Percentiles rank a stretch among this genome's conserved stretches.
Evolutionary conservation across 2,113 vertebrate genomes (phyloP).

Genomic region (Alethe diademata): DNA sequence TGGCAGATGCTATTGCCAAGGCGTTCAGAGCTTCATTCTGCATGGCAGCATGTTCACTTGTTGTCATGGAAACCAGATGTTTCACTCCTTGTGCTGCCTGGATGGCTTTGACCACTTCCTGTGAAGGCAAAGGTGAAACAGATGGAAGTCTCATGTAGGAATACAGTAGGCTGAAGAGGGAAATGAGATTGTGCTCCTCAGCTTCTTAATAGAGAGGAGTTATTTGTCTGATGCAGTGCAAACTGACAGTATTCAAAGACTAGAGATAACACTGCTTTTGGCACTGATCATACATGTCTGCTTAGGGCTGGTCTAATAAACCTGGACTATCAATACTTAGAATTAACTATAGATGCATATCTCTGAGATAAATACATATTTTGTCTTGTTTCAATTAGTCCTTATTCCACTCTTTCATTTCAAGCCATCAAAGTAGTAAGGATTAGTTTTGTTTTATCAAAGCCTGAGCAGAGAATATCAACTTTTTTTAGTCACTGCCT

Average conservation of each 20-base stretch:
- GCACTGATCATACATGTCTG: not conserved
- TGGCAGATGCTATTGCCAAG: constrained; percentile 82
- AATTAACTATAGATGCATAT: not conserved
- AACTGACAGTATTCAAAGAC: not conserved
- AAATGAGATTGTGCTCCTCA: not conserved
- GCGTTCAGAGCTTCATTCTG: constrained; percentile 89
- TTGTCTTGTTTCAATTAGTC: not conserved
- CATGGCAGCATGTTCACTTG: constrained; percentile 82
- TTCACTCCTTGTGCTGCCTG: constrained; percentile 80
- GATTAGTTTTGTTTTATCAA: not conserved
- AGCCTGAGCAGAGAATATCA: not conserved
- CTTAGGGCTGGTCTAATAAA: not conserved
- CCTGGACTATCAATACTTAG: not conserved
- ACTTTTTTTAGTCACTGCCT: not conserved
- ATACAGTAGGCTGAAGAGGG: not conserved
- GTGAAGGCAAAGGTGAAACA: constrained; percentile 16
- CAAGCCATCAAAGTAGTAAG: not conserved
- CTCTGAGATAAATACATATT: not conserved
- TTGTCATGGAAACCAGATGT: constrained; percentile 87
- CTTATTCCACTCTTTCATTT: not conserved
- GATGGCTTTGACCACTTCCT: constrained; percentile 86
- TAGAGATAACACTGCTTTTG: not conserved
- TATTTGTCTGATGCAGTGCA: not conserved
- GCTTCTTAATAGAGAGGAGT: not conserved
- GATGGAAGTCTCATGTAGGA: not conserved